phyloP scores from a whole-genome alignment of 2,888 invertebrate species.

The Platycheirus rosarum region DNA sequence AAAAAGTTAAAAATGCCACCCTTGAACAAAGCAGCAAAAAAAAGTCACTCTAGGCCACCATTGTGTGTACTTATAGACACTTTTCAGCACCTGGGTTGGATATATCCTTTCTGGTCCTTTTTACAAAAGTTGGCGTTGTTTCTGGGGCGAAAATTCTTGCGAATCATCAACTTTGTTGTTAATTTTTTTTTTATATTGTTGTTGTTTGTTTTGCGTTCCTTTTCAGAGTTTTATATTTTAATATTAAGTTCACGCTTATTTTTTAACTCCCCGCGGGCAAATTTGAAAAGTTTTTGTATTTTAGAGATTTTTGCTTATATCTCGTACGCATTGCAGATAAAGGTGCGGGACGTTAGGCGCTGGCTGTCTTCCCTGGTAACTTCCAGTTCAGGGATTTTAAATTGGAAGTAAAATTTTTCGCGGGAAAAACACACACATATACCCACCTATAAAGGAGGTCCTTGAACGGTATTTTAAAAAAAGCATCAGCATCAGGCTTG shows the following conservation, averaged over 20 bases:
- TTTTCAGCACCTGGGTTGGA: slow-evolving; percentile 30
- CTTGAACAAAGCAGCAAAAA: slow-evolving; percentile 10
- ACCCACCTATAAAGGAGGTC: background rate
- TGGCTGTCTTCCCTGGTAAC: slow-evolving; percentile 45
- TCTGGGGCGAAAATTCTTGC: slow-evolving; percentile 36
- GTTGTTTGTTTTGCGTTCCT: slow-evolving; percentile 11
- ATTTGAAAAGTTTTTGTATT: slow-evolving; percentile 72
- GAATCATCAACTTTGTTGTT: slow-evolving; percentile 69
- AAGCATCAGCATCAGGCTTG: background rate
- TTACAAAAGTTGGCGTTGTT: background rate
- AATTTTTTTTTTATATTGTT: slow-evolving; percentile 33
- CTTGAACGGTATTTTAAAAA: background rate
- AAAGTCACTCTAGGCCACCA: slow-evolving; percentile 1
- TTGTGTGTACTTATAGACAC: slow-evolving; percentile 31
- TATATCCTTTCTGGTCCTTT: slow-evolving; percentile 40
- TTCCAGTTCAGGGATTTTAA: slow-evolving; percentile 67
- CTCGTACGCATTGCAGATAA: slow-evolving; percentile 28
- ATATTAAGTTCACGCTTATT: slow-evolving; percentile 66
- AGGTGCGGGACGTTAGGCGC: background rate
- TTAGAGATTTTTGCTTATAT: slow-evolving; percentile 31
- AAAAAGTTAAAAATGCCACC: slow-evolving; percentile 22
- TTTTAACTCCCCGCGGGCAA: slow-evolving; percentile 65
- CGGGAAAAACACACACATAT: background rate
- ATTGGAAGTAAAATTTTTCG: slow-evolving; percentile 63
- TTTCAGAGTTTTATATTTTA: slow-evolving; percentile 55